Evolutionary conservation across 2,797 vertebrate species (phyloP).

Genomic region (Pseudochromis fuscus): DNA sequence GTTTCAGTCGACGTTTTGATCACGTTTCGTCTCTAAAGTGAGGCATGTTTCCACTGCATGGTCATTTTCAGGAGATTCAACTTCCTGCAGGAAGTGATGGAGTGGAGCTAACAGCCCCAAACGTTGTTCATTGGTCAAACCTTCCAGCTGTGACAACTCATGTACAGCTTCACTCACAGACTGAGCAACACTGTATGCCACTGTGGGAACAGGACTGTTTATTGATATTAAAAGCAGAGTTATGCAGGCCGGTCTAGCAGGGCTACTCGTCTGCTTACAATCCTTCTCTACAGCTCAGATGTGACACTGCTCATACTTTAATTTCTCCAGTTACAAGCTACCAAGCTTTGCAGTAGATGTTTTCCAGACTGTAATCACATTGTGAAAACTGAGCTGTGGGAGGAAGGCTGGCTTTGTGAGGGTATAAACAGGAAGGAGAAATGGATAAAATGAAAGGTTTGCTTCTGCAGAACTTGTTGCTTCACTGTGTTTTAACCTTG

Average conservation of each 20-base stretch:
- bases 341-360: conserved; percentile 6
- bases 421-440: conserved; percentile 4
- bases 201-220: neutral
- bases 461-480: conserved; percentile 16
- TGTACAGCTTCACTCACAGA: neutral
- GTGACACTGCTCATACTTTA: neutral
- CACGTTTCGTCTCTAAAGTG: too few relatives aligned
- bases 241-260: neutral
- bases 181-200: neutral
- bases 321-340: neutral
- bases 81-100: neutral
- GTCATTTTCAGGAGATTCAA: too few relatives aligned
- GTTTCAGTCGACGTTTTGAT: too few relatives aligned
- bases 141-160: neutral
- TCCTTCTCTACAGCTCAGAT: conserved; percentile 6
- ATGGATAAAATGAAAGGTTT: conserved; percentile 4
- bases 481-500: conserved; percentile 12
- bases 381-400: conserved; percentile 13
- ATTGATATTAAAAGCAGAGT: conserved; percentile 1
- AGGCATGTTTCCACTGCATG: too few relatives aligned
- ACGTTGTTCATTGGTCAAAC: neutral
- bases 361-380: conserved; percentile 17
- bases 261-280: neutral
- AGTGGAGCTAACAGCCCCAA: neutral
- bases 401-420: conserved; percentile 1